These are phyloP conservation scores for Phainopepla nitens DNA, from an alignment of 2,113 vertebrate genomes.

Conservation along the genomic window DNA sequence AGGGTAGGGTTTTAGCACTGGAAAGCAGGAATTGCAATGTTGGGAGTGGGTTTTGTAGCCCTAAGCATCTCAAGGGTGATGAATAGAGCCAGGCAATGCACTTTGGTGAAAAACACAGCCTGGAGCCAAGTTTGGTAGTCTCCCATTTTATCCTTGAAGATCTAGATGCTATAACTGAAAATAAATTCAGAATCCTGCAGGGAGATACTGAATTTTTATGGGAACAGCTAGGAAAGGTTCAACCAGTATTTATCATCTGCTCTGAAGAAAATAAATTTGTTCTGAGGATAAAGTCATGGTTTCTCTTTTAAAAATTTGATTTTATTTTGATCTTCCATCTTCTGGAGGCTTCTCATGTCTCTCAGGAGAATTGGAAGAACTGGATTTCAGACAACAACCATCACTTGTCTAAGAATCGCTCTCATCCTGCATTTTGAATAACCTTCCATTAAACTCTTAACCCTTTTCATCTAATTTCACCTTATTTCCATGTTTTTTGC, in stretches of 20 bases:
- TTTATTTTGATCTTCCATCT: conserved; percentile 6
- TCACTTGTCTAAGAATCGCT: neutral
- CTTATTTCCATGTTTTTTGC: neutral
- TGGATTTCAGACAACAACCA: neutral
- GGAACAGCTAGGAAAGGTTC: neutral
- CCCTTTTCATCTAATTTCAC: neutral
- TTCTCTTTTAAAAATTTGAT: neutral
- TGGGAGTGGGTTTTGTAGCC: neutral
- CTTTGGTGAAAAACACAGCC: neutral
- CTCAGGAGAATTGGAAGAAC: neutral
- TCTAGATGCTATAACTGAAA: neutral
- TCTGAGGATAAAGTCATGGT: neutral
- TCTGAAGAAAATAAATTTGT: neutral
- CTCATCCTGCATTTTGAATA: neutral
- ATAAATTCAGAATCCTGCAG: neutral
- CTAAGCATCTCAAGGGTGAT: neutral
- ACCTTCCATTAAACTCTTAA: neutral
- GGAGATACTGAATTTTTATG: neutral
- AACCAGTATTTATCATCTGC: neutral
- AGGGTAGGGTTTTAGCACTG: neutral
- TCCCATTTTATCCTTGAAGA: neutral
- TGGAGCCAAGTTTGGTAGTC: neutral
- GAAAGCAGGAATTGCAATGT: neutral
- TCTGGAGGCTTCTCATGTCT: neutral
- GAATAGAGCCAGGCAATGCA: neutral